These are phyloP conservation scores for Drosophila birchii DNA, from an alignment of 2,888 invertebrate genomes.

Conservation along the genomic window DNA sequence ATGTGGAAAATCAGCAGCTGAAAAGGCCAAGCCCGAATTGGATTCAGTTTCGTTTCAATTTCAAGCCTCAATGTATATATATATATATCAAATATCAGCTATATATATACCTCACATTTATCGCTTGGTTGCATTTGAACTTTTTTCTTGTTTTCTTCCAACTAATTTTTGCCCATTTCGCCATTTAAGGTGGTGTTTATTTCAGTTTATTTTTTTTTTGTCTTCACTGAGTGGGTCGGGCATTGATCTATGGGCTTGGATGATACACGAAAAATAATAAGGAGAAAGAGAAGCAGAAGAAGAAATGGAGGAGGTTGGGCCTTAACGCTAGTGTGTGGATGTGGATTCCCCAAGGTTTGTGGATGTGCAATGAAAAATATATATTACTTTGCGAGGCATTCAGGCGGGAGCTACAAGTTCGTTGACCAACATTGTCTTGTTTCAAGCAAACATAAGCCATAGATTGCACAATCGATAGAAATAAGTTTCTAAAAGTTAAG, in stretches of 20 bases:
- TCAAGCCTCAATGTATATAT: not conserved
- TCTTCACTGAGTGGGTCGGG: conserved; percentile 21
- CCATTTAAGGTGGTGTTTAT: conserved; percentile 17
- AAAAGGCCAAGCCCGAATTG: conserved; percentile 24
- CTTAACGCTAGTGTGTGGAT: conserved; percentile 7
- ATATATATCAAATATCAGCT: not conserved
- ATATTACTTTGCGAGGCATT: conserved; percentile 9
- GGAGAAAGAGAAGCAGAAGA: not conserved
- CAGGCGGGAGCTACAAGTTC: conserved; percentile 11
- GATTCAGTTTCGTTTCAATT: conserved; percentile 25
- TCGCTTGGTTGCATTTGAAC: conserved; percentile 34
- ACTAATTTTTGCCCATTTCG: conserved; percentile 30
- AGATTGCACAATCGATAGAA: not conserved
- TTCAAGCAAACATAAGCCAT: not conserved
- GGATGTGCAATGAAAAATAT: conserved; percentile 2
- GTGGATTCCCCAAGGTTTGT: conserved; percentile 17
- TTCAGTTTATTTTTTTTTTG: not conserved
- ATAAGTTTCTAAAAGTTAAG: not conserved
- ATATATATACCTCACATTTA: conserved; percentile 10
- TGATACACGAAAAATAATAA: conserved; percentile 12
- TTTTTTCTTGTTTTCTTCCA: conserved; percentile 17
- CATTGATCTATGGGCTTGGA: conserved; percentile 21
- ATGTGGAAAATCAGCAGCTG: conserved; percentile 15
- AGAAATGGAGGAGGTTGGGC: conserved; percentile 21
- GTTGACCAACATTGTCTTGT: conserved; percentile 10